Conservation (phyloP, 2,888 invertebrate genomes). For the Perizoma flavofasciatum region DNA sequence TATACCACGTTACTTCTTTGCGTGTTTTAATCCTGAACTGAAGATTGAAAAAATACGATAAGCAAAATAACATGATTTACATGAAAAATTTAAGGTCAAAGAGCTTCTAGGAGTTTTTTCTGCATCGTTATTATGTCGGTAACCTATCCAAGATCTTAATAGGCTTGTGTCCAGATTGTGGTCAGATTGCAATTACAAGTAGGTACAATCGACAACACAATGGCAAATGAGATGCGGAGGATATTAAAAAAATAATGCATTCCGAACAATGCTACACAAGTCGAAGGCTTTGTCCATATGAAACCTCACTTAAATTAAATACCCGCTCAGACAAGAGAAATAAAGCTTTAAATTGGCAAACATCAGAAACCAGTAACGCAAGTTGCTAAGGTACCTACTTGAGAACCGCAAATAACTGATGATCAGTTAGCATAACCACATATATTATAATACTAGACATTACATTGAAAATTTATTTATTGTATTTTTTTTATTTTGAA, state of each 20-base stretch:
- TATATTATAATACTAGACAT: too few relatives aligned
- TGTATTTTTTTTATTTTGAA: not conserved
- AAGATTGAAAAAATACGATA: too few relatives aligned
- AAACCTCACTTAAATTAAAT: conserved; percentile 17
- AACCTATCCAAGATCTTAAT: not conserved
- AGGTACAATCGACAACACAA: conserved; percentile 40
- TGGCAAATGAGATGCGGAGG: conserved; percentile 35
- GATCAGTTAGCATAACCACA: not conserved
- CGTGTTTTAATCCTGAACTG: too few relatives aligned
- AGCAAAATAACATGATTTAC: too few relatives aligned
- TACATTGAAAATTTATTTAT: not conserved
- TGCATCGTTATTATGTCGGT: conserved; percentile 1
- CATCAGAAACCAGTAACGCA: conserved; percentile 22
- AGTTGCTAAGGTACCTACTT: conserved; percentile 7
- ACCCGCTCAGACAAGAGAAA: conserved; percentile 9
- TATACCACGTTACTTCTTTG: too few relatives aligned
- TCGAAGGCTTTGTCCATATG: conserved; percentile 18
- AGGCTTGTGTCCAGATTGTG: conserved; percentile 13
- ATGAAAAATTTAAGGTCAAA: too few relatives aligned
- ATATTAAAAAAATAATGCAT: conserved; percentile 42
- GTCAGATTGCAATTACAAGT: conserved; percentile 42
- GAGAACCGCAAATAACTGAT: conserved; percentile 15
- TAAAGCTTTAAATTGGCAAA: conserved; percentile 14
- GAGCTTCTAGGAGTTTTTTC: not conserved
- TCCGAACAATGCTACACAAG: conserved; percentile 36